Evolutionary conservation across 2,113 vertebrate genomes (phyloP).

Genomic region (Pipra filicauda): DNA sequence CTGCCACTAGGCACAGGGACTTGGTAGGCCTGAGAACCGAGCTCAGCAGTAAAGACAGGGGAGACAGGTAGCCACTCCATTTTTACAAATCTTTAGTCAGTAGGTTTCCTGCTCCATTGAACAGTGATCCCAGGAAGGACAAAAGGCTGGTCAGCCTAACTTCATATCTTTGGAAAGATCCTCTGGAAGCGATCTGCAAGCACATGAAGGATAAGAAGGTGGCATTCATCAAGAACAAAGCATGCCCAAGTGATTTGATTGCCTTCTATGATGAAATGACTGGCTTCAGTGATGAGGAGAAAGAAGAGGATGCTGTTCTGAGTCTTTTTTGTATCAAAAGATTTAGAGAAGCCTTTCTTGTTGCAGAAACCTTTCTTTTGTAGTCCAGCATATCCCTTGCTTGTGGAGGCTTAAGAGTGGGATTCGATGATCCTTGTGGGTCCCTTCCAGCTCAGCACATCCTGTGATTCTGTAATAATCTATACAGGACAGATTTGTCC

Average conservation of each 20-base stretch:
- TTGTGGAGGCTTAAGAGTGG: not conserved
- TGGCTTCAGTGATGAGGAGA: not conserved
- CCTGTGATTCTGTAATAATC: not conserved
- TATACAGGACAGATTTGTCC: not conserved
- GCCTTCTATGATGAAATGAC: not conserved
- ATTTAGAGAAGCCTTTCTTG: not conserved
- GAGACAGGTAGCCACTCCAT: not conserved
- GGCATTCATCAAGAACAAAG: not conserved
- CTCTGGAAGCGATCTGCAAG: not conserved
- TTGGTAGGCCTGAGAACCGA: not conserved
- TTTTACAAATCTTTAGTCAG: not conserved
- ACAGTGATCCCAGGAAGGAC: not conserved
- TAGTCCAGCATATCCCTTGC: not conserved
- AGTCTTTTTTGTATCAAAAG: not conserved
- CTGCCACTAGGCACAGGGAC: not conserved
- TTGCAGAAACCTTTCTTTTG: not conserved
- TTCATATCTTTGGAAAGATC: not conserved
- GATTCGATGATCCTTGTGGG: not conserved
- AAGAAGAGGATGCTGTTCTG: not conserved
- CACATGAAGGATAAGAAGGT: not conserved
- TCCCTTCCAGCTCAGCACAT: not conserved
- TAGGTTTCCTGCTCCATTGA: not conserved
- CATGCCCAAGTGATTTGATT: not conserved
- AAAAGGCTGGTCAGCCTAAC: not conserved
- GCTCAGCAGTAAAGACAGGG: not conserved